A percentile compares a stretch with the other conserved stretches of the same genome.
phyloP scores from a whole-genome alignment of 2,888 invertebrate species.

The Ectemnius continuus region DNA sequence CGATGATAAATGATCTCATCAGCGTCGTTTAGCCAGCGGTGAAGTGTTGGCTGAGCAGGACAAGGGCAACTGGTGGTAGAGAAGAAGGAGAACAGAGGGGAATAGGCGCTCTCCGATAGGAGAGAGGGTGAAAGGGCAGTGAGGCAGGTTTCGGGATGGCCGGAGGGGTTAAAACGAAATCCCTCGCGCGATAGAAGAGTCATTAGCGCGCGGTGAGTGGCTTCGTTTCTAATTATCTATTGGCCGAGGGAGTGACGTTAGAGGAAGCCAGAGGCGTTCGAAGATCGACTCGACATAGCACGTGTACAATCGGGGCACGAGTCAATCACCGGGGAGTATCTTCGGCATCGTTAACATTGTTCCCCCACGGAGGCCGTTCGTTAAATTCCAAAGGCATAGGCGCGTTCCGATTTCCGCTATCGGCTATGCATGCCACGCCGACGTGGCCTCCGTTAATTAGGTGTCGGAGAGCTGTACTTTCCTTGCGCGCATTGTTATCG shows the following conservation, averaged over 20 bases:
- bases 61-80: conserved; percentile 16
- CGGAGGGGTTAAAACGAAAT: conserved; percentile 30
- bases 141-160: background rate
- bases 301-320: conserved; percentile 54
- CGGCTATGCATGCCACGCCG: conserved; percentile 13
- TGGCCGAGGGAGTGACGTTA: conserved; percentile 30
- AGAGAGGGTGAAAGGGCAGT: conserved; percentile 45
- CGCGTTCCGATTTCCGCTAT: conserved; percentile 16
- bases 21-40: conserved; percentile 48
- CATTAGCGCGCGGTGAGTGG: conserved; percentile 57
- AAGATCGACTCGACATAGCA: conserved; percentile 19
- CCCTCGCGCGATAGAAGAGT: conserved; percentile 41
- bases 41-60: conserved; percentile 48
- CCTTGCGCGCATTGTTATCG: conserved; percentile 2
- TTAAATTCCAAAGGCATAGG: conserved; percentile 8
- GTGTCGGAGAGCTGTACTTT: conserved; percentile 10
- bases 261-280: background rate
- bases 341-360: conserved; percentile 44
- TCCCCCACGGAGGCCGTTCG: conserved; percentile 18
- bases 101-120: conserved; percentile 23
- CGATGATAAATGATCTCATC: conserved; percentile 65
- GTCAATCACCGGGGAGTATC: conserved; percentile 53
- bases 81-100: background rate
- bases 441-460: conserved; percentile 30
- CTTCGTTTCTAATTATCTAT: conserved; percentile 65